Evolutionary conservation across 64 coral and sea anemone genomes (phyloP), one percentile per base, ranked within the genome.

Genomic region (Trachythela sp.): DNA sequence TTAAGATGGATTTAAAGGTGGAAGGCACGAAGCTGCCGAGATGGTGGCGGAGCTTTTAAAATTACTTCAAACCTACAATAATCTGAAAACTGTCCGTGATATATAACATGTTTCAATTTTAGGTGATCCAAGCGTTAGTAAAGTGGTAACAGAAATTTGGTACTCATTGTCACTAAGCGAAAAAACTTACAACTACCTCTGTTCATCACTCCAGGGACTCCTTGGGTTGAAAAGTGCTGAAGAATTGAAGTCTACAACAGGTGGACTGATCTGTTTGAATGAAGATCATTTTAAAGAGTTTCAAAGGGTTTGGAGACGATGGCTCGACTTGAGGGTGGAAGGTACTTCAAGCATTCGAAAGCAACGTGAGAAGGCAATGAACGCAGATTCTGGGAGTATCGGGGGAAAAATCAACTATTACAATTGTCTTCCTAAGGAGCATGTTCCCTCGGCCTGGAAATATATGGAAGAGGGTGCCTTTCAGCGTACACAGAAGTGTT

Each of bases 281-380:
- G 56, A 64, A n/a, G 22, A 26, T 1, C 15, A 64, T n/a, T 64
- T 64, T 20, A 22, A 24, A 64, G 56, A 80, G 35, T 29, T 80
- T 20, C 31, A 80, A 80, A 37, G 13, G 20, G 75, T 80, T 80
- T 80, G 75, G 75, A 80, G 30, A 80, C 75, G 20, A 80, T 80
- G 75, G 75, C 75, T 80, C 35, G 34, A 3, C 30, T 9, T 80
- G 20, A 39, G 2, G 13, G 75, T 80, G 30, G 20, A 80, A 80
- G 33, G 33, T 1, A 80, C 75, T 4, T 80, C 75, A 13, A 17
- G 33, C 13, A 80, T 80, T 80, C 75, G 33, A 80, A 35, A 39
- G 75, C 75, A 80, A 29, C 75, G 75, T 10, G 15, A 30, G 15
- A 18, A 13, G 4, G 20, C 37, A 39, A 80, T 38, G 33, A 30